A percentile compares a stretch with the other conserved stretches of the same genome.
Conservation (phyloP, 2,888 invertebrate genomes). For the Philaethria dido region DNA sequence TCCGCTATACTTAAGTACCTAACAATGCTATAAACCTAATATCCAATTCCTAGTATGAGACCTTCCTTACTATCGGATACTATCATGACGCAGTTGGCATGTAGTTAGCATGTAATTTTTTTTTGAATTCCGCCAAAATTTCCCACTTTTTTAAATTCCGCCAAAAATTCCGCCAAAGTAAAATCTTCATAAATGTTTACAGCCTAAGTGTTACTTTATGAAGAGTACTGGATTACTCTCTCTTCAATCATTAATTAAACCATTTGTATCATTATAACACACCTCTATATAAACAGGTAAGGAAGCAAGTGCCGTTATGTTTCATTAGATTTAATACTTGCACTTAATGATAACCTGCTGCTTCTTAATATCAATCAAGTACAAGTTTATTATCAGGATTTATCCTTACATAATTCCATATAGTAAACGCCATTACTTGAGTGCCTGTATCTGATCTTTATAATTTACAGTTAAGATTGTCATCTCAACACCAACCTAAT, state of each 20-base stretch:
- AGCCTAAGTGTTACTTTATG: no score
- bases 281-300: constrained; percentile 18
- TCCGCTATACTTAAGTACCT: constrained; percentile 1
- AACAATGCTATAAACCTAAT: constrained; percentile 2
- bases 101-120: not conserved
- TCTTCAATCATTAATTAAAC: constrained; percentile 3
- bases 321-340: constrained; percentile 37
- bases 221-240: not conserved
- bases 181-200: no score
- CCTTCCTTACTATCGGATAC: not conserved
- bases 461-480: constrained; percentile 37
- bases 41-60: not conserved
- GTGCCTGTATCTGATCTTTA: not conserved
- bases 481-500: constrained; percentile 27
- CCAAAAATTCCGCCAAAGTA: no score
- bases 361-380: constrained; percentile 38
- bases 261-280: constrained; percentile 8
- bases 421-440: constrained; percentile 18
- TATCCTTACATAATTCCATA: constrained; percentile 1
- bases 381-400: constrained; percentile 32
- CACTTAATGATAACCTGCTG: constrained; percentile 28
- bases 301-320: constrained; percentile 34
- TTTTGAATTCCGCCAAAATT: not conserved
- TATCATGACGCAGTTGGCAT: not conserved
- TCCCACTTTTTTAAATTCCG: no score